Conservation (phyloP, 2,888 invertebrate species). For the Heliconius ismenius region DNA sequence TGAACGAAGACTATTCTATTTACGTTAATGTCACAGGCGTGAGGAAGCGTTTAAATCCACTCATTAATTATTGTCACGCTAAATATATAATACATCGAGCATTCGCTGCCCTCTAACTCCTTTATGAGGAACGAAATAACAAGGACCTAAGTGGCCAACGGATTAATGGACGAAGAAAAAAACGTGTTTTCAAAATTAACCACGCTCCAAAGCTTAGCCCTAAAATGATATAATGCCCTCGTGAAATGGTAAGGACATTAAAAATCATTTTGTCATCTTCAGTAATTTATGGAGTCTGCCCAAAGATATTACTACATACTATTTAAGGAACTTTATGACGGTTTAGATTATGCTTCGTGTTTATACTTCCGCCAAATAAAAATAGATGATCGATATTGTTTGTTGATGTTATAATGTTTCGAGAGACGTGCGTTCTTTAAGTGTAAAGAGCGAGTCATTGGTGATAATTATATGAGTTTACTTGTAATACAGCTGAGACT, state of each 20-base stretch:
- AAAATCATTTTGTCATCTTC: slow-evolving; percentile 78
- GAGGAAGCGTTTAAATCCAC: slow-evolving; percentile 82
- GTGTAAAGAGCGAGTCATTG: slow-evolving; percentile 57
- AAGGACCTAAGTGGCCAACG: slow-evolving; percentile 69
- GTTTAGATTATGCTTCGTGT: slow-evolving; percentile 59
- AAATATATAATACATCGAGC: slow-evolving; percentile 80
- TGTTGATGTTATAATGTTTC: slow-evolving; percentile 19
- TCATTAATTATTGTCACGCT: slow-evolving; percentile 81
- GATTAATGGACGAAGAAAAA: slow-evolving; percentile 77
- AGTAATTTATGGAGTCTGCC: slow-evolving; percentile 68
- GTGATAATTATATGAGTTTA: slow-evolving; percentile 54
- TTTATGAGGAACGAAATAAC: slow-evolving; percentile 75
- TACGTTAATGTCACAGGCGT: slow-evolving; percentile 82
- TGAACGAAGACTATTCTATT: slow-evolving; percentile 79
- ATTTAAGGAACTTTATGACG: slow-evolving; percentile 68
- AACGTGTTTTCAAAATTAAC: slow-evolving; percentile 59
- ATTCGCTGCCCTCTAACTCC: slow-evolving; percentile 72
- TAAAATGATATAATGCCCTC: slow-evolving; percentile 68
- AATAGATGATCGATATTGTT: slow-evolving; percentile 46
- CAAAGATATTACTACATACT: slow-evolving; percentile 61
- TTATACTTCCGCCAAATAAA: slow-evolving; percentile 63
- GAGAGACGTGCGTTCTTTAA: slow-evolving; percentile 7
- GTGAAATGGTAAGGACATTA: slow-evolving; percentile 67
- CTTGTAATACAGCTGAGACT: not conserved
- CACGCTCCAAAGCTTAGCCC: slow-evolving; percentile 61